phyloP scores from a whole-genome alignment of 1,140 invertebrate genomes.

The Brachionus paranguensis region DNA sequence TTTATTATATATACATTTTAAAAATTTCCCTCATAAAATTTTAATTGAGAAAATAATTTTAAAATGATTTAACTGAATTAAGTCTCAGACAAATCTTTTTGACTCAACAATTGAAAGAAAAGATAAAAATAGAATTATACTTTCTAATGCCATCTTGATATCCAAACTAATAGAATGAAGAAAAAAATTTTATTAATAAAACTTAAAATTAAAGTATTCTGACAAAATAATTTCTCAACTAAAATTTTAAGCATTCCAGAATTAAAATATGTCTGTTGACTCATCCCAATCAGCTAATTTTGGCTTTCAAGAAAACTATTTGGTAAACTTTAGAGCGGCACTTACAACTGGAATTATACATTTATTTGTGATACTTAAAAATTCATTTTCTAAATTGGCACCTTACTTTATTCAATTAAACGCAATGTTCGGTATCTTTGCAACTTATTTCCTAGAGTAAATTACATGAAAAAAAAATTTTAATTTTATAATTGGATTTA shows the following conservation, averaged over 20 bases:
- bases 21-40: no score
- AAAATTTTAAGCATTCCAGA: not conserved
- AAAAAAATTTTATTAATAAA: not conserved
- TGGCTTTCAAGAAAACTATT: not conserved
- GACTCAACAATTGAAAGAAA: no score
- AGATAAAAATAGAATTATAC: no score
- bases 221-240: not conserved
- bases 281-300: constrained; percentile 1
- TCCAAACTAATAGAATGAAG: not conserved
- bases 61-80: no score
- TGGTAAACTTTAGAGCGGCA: not conserved
- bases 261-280: not conserved
- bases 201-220: not conserved
- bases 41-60: no score
- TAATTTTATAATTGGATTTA: not conserved
- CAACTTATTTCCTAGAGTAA: not conserved
- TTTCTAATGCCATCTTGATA: no score
- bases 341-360: not conserved
- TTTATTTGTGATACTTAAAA: not conserved
- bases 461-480: not conserved
- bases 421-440: not conserved
- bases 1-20: no score
- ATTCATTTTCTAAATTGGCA: not conserved
- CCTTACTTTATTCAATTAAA: not conserved
- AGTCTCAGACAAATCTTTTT: no score